Base-by-base conservation (phyloP, 2,113 vertebrate species). In the Tragelaphus scriptus region DNA sequence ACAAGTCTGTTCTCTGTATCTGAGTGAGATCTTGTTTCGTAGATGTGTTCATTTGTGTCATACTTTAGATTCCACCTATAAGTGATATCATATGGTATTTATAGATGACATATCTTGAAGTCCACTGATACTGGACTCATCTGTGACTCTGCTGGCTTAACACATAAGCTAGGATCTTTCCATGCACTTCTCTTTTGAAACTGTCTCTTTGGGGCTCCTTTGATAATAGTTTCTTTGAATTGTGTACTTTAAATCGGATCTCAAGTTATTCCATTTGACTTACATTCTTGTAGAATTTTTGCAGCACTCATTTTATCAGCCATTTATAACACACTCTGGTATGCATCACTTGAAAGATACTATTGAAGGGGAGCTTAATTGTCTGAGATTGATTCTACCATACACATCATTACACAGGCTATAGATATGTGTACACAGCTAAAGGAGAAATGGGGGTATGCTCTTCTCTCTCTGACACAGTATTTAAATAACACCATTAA, bases 401-500 rank as follows among this genome's bases (percentile, higher is more conserved):
- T 47, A 85, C 84, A 95, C 68, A 61, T 16, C n/a, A 95, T 95
- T 96, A 85, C 59, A 92, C 65, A 86, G 36, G 28, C 90, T 92
- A 47, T 16, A 92, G 90, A 82, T 85, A 85, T 17, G 47, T 90
- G 12, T 53, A 71, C 71, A 94, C 15, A 63, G 59, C 26, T 84
- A 86, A 88, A 75, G 81, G 40, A 80, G 44, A 94, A 91, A 93
- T 47, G 30, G 58, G 28, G 12, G 86, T 40, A 53, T 2, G 19
- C 10, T 75, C 75, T 95, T 80, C 47, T 95, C n/a, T 61, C 47
- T 87, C 56, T 26, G n/a, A 80, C 17, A 91, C n/a, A 86, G 80
- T 92, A 96, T 88, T 96, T 95, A 97, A 97, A 90, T 93, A 93
- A 95, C 89, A 97, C 44, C 15, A 95, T 96, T 97, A 89, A 65